Conservation (phyloP, 64 coral and sea anemone species). For the Actinia tenebrosa region DNA sequence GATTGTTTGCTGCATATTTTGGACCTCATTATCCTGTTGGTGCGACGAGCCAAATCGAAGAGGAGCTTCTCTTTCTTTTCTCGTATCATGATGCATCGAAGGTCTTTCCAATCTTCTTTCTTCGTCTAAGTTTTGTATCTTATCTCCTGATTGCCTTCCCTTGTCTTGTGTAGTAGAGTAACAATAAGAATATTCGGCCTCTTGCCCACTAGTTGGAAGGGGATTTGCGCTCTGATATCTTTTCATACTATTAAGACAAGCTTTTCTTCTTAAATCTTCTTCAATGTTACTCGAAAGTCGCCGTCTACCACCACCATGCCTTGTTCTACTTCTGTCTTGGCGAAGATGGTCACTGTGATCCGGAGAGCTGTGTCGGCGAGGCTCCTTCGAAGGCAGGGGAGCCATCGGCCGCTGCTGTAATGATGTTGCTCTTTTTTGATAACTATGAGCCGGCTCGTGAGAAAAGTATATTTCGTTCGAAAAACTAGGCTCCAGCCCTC, state of each 20-base stretch:
- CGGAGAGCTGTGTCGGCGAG: slow-evolving; percentile 2
- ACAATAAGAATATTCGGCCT: not conserved
- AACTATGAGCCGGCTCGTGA: not conserved
- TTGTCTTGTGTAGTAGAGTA: not conserved
- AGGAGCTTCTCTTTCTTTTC: not conserved
- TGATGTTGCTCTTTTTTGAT: not conserved
- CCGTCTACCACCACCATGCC: not conserved
- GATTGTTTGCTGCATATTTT: slow-evolving; percentile 6
- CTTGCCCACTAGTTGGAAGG: not conserved
- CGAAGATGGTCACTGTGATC: not conserved
- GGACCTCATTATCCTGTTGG: not conserved
- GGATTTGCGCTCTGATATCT: slow-evolving; percentile 19
- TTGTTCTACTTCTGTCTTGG: not conserved
- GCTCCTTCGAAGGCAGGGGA: not conserved
- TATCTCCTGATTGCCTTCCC: not conserved
- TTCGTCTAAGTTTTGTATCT: not conserved
- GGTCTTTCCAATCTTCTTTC: not conserved
- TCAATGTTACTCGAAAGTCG: slow-evolving; percentile 20
- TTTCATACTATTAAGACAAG: slow-evolving; percentile 48
- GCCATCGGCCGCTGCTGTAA: not conserved
- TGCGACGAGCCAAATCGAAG: not conserved
- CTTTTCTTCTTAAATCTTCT: slow-evolving; percentile 43
- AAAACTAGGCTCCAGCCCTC: not conserved
- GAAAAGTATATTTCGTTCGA: not conserved
- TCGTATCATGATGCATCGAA: not conserved